Evolutionary conservation across 2,888 invertebrate genomes (phyloP).

Genomic region (Agapostemon virescens): DNA sequence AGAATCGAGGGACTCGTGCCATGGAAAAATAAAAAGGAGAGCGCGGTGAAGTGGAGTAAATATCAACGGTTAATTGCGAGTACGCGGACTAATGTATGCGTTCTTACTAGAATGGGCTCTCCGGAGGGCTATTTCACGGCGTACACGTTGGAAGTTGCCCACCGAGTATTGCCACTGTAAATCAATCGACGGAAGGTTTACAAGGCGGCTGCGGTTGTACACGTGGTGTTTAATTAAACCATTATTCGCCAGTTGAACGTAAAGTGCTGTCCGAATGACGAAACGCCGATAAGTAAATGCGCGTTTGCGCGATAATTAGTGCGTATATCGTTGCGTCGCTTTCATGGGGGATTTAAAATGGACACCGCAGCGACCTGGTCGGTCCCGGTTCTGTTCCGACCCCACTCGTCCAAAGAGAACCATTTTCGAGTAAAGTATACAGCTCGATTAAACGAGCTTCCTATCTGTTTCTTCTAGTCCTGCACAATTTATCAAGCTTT

Average conservation of each 20-base stretch:
- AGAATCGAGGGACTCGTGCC: constrained; percentile 51
- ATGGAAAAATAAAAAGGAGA: constrained; percentile 51
- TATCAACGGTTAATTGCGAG: constrained; percentile 72
- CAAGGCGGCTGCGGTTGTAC: constrained; percentile 60
- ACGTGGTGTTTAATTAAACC: constrained; percentile 72
- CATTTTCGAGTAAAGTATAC: not conserved
- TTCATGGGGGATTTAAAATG: not conserved
- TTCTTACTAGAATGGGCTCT: constrained; percentile 64
- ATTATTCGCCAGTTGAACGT: constrained; percentile 67
- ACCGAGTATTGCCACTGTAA: constrained; percentile 61
- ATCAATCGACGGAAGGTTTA: constrained; percentile 66
- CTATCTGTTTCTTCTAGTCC: not conserved
- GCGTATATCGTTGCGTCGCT: constrained; percentile 34
- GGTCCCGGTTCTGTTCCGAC: not conserved
- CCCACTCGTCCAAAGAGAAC: not conserved
- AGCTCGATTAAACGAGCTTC: not conserved
- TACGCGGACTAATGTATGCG: constrained; percentile 66
- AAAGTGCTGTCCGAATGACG: constrained; percentile 59
- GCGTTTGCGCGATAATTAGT: constrained; percentile 54
- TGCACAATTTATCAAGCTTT: not conserved
- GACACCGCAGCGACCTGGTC: not conserved
- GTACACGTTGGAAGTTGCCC: constrained; percentile 38
- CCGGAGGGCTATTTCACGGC: constrained; percentile 48
- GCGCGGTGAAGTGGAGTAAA: constrained; percentile 62
- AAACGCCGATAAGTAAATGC: constrained; percentile 55